Percentiles rank a stretch among this genome's conserved stretches.
Evolutionary conservation across 2,797 vertebrate species (phyloP).

Genomic region (Sitta carolinensis): DNA sequence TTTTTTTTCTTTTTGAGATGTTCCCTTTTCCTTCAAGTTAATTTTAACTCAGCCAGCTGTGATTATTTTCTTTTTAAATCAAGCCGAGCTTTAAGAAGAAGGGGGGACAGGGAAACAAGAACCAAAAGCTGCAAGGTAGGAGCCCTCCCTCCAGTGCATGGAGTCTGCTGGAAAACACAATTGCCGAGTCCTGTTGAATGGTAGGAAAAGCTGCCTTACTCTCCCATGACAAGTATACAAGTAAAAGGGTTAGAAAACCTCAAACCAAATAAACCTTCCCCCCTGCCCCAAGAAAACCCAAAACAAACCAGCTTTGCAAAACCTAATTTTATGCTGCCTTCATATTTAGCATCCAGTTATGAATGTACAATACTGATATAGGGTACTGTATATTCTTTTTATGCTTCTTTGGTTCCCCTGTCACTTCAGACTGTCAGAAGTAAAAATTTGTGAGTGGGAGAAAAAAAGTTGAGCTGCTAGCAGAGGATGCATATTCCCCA

Average conservation of each 20-base stretch:
- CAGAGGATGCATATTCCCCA: conserved; percentile 1
- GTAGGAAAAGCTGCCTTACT: not conserved
- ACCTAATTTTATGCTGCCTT: not conserved
- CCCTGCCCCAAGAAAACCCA: too few relatives aligned
- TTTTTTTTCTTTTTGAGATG: not conserved
- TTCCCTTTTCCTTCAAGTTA: not conserved
- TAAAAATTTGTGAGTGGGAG: not conserved
- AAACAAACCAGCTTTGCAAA: not conserved
- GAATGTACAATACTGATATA: not conserved
- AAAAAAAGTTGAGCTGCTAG: conserved; percentile 21
- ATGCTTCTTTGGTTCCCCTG: not conserved
- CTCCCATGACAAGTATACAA: not conserved
- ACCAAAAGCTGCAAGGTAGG: not conserved
- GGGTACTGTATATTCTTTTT: not conserved
- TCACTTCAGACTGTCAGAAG: not conserved
- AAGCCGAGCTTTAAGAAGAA: not conserved
- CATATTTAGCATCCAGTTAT: not conserved
- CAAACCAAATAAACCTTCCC: not conserved
- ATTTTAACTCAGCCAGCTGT: not conserved
- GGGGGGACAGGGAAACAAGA: not conserved
- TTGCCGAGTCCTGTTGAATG: not conserved
- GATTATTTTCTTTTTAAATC: conserved; percentile 28
- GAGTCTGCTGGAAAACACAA: not conserved
- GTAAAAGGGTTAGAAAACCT: not conserved
- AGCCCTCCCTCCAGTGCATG: not conserved